Base-by-base conservation (phyloP, 2,888 invertebrate species). In the Xestobium rufovillosum region DNA sequence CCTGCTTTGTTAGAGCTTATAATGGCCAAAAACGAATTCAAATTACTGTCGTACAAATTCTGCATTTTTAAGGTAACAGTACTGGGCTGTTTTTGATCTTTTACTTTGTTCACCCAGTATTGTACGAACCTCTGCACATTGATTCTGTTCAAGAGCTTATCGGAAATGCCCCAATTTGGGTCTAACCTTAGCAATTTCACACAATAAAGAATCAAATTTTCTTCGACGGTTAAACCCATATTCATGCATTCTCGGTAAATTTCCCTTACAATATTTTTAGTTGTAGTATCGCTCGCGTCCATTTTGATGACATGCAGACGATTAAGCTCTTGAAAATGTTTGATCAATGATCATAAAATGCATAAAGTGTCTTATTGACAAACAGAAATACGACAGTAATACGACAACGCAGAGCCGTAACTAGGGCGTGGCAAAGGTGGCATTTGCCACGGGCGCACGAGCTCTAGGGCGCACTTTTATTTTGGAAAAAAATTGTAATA, bases 41-140 rank as follows among this genome's bases (percentile, higher is more conserved):
- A 74, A 55, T 73, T 73, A 9, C 68, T 71, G 15, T 67, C 66
- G 49, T 78, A 74, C 39, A 73, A 69, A 41, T 73, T 70, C 51
- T 82, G 81, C 65, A 78, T 76, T 58, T 75, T 76, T 3, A 81
- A 49, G 0, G 74, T 73, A 36, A 71, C 68, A 32, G 78, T 57
- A 26, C 70, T 65, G 0, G 67, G 61, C 17, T 57, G 57, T 4
- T 50, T 42, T 45, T 63, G 54, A 9, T 61, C 51, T 16, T 57
- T 60, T 27, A 77, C 48, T 55, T 68, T 67, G 11, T 57, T 43
- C 1, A 71, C 69, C 28, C 73, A 71, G 44, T 69, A 68, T 15
- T 70, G 66, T 0, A 76, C 72, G 43, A 77, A 73, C 34, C 56
- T 66, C 47, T 72, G 70, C 28, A 75, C 59, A 43, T 70, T 69